These are phyloP conservation scores for Proales similis DNA, from an alignment of 1,140 invertebrate species.

Conservation along the genomic window DNA sequence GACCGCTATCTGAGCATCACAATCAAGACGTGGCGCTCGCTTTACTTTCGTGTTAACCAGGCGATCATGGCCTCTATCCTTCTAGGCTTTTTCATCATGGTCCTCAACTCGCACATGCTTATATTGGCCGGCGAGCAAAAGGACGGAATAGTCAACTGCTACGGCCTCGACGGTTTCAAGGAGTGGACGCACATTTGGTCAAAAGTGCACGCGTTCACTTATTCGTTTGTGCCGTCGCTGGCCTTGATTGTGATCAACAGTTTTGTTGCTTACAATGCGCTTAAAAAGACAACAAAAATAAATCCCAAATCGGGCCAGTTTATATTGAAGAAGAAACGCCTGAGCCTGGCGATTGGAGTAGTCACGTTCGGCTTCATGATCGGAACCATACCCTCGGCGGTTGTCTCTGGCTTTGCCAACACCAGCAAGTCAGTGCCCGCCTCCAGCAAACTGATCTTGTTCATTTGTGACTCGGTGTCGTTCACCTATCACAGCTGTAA, in stretches of 20 bases:
- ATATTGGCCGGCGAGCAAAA: neutral
- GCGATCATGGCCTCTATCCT: constrained; percentile 1
- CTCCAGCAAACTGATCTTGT: constrained; percentile 16
- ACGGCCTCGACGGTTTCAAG: neutral
- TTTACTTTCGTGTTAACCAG: constrained; percentile 24
- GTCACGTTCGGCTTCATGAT: constrained; percentile 32
- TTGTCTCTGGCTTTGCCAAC: constrained; percentile 18
- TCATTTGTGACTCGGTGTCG: constrained; percentile 11
- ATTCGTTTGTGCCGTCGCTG: constrained; percentile 18
- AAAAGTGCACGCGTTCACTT: constrained; percentile 1
- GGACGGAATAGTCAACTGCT: neutral
- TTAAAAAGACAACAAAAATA: constrained; percentile 7
- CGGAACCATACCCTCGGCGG: constrained; percentile 3
- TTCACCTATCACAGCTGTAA: constrained; percentile 24
- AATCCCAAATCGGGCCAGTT: neutral
- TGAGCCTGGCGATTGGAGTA: constrained; percentile 15
- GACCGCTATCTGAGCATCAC: constrained; percentile 9
- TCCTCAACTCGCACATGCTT: constrained; percentile 7
- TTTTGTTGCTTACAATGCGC: constrained; percentile 4
- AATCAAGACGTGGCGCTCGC: constrained; percentile 8
- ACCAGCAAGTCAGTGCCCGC: neutral
- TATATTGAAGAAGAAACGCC: constrained; percentile 16
- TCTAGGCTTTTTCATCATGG: neutral
- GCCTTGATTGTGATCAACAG: neutral
- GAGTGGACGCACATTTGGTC: constrained; percentile 9